A percentile compares a stretch with the other conserved stretches of the same genome.
Conservation (phyloP, 2,797 vertebrate genomes). For the Taeniopygia guttata region DNA sequence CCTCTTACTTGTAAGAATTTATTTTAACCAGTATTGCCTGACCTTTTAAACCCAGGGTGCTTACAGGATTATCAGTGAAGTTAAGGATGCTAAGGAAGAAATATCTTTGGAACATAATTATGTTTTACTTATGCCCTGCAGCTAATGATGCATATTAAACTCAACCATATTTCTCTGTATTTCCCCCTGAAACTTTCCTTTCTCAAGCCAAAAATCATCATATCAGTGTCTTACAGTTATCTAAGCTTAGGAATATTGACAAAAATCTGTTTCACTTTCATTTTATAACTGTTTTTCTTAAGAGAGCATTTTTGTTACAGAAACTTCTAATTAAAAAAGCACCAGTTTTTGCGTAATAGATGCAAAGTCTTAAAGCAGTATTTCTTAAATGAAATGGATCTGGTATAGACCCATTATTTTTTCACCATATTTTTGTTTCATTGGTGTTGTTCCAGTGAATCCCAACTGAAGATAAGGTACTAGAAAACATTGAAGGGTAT, state of each 20-base stretch:
- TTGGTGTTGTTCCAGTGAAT: not conserved
- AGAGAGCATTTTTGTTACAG: not conserved
- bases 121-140: conserved; percentile 71
- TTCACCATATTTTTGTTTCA: not conserved
- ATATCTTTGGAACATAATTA: conserved; percentile 70
- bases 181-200: conserved; percentile 59
- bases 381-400: not conserved
- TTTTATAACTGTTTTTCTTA: not conserved
- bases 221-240: conserved; percentile 36
- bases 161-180: conserved; percentile 46
- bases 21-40: not conserved
- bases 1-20: conserved; percentile 6
- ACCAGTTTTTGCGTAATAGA: not conserved
- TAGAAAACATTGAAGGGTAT: not conserved
- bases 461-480: not conserved
- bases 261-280: conserved; percentile 23
- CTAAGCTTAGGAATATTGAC: conserved; percentile 36
- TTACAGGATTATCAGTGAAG: conserved; percentile 39
- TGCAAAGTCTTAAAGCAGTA: not conserved
- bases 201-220: conserved; percentile 41
- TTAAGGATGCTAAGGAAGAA: conserved; percentile 57
- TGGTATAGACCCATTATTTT: not conserved
- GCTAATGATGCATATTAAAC: conserved; percentile 62
- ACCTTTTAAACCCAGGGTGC: conserved; percentile 19
- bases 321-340: not conserved